Percentiles rank a stretch among this genome's conserved stretches.
phyloP scores from a whole-genome alignment of 2,113 vertebrate species.

The Ctenodactylus gundi region DNA sequence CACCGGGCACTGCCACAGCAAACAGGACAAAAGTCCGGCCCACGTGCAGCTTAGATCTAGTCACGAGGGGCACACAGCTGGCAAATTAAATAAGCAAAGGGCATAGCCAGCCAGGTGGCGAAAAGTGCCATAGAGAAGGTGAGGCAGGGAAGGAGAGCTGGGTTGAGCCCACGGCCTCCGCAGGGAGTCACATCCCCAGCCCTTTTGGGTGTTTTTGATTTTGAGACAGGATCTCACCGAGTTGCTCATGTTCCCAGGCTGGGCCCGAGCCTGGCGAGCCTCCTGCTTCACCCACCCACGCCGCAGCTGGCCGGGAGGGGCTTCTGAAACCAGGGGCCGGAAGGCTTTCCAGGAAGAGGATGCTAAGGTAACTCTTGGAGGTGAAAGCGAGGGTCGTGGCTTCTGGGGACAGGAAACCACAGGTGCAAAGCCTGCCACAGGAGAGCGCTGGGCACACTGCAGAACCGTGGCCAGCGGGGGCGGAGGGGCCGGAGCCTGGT shows the following conservation, averaged over 20 bases:
- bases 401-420: neutral
- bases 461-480: neutral
- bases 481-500: neutral
- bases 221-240: neutral
- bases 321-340: neutral
- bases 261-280: neutral
- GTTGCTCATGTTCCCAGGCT: neutral
- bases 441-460: neutral
- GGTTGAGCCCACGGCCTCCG: neutral
- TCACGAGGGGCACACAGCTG: neutral
- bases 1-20: neutral
- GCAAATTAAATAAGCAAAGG: neutral
- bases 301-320: neutral
- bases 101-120: neutral
- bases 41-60: neutral
- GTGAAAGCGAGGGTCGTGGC: neutral
- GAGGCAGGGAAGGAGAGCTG: neutral
- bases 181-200: neutral
- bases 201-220: too few relatives aligned
- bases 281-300: neutral
- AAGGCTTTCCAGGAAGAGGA: neutral
- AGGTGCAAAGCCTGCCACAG: neutral
- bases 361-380: too few relatives aligned
- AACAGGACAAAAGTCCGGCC: neutral
- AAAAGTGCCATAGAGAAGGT: neutral